A percentile compares a stretch with the other conserved stretches of the same genome.
These are phyloP conservation scores for Cuculus canorus DNA, from an alignment of 2,797 vertebrate genomes.

Conservation along the genomic window DNA sequence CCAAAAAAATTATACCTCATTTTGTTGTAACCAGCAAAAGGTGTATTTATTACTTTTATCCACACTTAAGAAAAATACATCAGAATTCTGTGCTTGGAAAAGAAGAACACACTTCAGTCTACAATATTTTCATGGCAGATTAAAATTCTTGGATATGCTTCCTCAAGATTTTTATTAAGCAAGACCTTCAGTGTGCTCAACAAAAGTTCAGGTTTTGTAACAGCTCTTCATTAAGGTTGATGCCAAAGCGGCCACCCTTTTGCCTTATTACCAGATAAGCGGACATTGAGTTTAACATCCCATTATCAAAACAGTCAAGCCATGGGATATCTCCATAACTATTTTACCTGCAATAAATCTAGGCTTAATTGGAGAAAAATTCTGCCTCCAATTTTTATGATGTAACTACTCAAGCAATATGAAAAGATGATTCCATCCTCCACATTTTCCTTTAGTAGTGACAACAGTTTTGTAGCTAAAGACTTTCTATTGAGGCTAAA, in stretches of 20 bases:
- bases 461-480: not conserved
- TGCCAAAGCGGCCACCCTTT: slow-evolving; percentile 3
- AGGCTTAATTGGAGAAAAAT: slow-evolving; percentile 5
- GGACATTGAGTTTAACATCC: slow-evolving; percentile 27
- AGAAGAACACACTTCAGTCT: not conserved
- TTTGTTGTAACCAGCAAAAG: not conserved
- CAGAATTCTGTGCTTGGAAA: not conserved
- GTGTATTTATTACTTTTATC: not conserved
- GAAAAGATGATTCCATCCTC: not conserved
- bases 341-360: not conserved
- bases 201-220: slow-evolving; percentile 24
- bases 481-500: not conserved
- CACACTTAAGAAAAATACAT: not conserved
- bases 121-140: not conserved
- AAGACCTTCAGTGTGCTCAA: not conserved
- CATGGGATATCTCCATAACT: not conserved
- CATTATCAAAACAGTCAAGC: not conserved
- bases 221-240: not conserved
- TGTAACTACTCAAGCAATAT: not conserved
- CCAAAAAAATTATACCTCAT: fast-evolving
- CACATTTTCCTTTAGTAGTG: not conserved
- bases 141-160: not conserved
- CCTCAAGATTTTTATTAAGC: slow-evolving; percentile 2
- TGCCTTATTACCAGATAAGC: slow-evolving; percentile 14
- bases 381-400: not conserved